These are phyloP conservation scores for Saturnia pavonia DNA, from an alignment of 2,888 invertebrate species.

Conservation along the genomic window DNA sequence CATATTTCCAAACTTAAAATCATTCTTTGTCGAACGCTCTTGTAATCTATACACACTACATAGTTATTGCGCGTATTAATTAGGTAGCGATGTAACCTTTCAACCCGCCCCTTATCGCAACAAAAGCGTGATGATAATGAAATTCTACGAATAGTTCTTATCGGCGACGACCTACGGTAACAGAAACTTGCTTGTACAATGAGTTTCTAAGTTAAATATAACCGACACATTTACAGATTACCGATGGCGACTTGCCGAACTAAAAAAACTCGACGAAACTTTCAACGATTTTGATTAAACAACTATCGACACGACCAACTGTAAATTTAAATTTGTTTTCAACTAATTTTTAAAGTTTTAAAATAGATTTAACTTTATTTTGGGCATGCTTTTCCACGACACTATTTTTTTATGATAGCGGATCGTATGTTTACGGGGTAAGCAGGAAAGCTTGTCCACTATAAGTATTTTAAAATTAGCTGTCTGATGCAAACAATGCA, in stretches of 20 bases:
- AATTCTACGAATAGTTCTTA: conserved; percentile 2
- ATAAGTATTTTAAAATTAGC: not conserved
- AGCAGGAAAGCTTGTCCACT: not conserved
- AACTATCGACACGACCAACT: not conserved
- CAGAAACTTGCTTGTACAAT: not conserved
- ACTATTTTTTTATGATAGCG: not conserved
- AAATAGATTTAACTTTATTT: not conserved
- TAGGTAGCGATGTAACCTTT: not conserved
- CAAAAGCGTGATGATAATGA: conserved; percentile 1
- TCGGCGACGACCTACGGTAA: conserved; percentile 3
- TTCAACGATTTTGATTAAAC: not conserved
- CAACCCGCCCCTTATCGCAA: conserved; percentile 7
- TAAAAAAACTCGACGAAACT: not conserved
- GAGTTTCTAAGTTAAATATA: not conserved
- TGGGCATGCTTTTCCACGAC: not conserved
- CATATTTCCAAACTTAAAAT: no score
- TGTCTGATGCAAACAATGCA: no score
- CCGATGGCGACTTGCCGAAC: not conserved
- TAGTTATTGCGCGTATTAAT: not conserved
- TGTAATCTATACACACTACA: no score
- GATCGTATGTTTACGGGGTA: not conserved
- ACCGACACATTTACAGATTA: not conserved
- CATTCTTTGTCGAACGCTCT: not conserved
- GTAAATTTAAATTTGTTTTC: not conserved
- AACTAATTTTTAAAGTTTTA: not conserved